Evolutionary conservation across 1,140 invertebrate genomes (phyloP), one percentile per base, ranked within the genome.

Genomic region (Trichonephila clavipes): DNA sequence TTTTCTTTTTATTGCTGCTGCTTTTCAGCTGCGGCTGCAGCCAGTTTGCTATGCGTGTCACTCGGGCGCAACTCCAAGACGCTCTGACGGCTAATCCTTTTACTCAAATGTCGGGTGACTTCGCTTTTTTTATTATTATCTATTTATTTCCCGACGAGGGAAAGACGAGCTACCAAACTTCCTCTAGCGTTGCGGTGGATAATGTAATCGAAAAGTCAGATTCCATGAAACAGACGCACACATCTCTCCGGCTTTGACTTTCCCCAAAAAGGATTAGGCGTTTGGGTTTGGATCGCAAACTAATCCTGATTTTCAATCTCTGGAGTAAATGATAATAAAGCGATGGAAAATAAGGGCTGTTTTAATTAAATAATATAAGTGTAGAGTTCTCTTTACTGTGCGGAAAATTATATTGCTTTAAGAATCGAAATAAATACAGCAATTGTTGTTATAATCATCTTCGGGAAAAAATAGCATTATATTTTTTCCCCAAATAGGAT

Each of bases 61-160:
- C 69, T 77, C 69, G 28, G 69, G 24, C 64, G n/a, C 21, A 10
- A 24, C 64, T 62, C 59, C 66, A 44, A 89, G 51, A 88, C 59
- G 82, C 58, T 69, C 21, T 69, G 64, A 24, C 64, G 64, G 64
- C 44, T 61, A 58, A 61, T 85, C 82, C 82, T 85, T 85, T 85
- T 85, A 61, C 82, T 58, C 58, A 85, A 85, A 61, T 85, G 44
- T 85, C 34, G 82, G 82, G n/a, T 85, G 82, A 44, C 82, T 85
- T 59, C 28, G 51, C 51, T 8, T 77, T 77, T 34, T 77, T 77
- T 77, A 34, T 77, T 77, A 77, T 77, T 77, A 34, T 77, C 24
- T 77, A 34, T 77, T 40, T 77, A 77, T 77, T 77, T 77, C 34
- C 24, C 28, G 28, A 28, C 24, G 16, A 16, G 69, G 24, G 28